phyloP scores from a whole-genome alignment of 2,888 invertebrate species.

The Synergus gifuensis region DNA sequence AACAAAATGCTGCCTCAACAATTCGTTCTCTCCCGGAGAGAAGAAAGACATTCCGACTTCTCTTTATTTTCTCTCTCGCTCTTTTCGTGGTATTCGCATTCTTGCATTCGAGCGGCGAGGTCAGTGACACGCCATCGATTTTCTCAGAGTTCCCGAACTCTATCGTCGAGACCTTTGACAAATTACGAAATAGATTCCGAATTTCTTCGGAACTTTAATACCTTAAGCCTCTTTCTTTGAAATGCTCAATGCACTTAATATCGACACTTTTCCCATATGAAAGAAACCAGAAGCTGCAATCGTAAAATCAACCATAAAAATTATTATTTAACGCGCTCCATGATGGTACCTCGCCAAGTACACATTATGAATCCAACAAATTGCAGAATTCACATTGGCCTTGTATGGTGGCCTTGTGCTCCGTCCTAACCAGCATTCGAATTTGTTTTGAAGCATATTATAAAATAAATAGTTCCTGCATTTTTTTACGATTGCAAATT shows the following conservation, averaged over 20 bases:
- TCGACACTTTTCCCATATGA: neutral
- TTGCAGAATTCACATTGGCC: conserved; percentile 10
- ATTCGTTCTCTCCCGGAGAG: conserved; percentile 22
- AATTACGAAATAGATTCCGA: conserved; percentile 28
- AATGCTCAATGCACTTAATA: neutral
- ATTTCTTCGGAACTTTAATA: conserved; percentile 20
- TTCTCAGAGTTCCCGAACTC: conserved; percentile 39
- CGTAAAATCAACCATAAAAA: conserved; percentile 6
- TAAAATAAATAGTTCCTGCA: neutral
- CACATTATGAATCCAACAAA: conserved; percentile 27
- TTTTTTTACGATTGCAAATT: neutral
- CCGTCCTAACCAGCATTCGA: neutral
- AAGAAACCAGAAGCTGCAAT: neutral
- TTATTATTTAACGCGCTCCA: neutral
- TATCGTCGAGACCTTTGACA: conserved; percentile 32
- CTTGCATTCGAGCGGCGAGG: conserved; percentile 37
- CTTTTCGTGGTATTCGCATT: conserved; percentile 39
- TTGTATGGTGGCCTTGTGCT: conserved; percentile 28
- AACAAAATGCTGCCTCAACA: conserved; percentile 26
- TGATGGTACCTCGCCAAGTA: neutral
- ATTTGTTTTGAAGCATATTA: neutral
- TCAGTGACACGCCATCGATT: conserved; percentile 41
- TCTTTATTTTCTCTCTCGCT: conserved; percentile 28
- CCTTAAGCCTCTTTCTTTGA: neutral
- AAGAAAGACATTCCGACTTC: conserved; percentile 17